Percentiles rank a stretch among this genome's conserved stretches.
Evolutionary conservation across 2,113 vertebrate species (phyloP).

Genomic region (Ciconia boyciana): DNA sequence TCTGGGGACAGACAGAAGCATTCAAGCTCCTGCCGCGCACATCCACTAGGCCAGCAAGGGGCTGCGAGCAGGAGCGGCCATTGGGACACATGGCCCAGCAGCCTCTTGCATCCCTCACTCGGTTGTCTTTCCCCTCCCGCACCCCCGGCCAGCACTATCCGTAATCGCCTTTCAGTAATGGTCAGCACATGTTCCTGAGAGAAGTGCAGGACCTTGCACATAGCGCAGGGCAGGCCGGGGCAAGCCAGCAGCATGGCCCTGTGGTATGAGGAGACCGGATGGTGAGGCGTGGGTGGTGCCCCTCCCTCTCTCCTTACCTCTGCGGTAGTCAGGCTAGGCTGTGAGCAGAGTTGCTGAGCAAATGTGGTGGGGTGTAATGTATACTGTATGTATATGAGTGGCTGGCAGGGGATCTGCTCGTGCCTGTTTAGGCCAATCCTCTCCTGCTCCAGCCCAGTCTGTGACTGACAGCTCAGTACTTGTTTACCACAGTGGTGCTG

Average conservation of each 20-base stretch:
- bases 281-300: neutral
- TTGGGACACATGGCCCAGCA: neutral
- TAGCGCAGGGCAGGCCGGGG: neutral
- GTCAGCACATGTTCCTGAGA: neutral
- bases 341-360: conserved; percentile 31
- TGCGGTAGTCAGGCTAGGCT: neutral
- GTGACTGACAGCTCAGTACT: conserved; percentile 92
- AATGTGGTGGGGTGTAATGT: conserved; percentile 68
- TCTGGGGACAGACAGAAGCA: neutral
- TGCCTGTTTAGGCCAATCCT: conserved; percentile 94
- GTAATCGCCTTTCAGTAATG: neutral
- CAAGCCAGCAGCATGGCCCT: neutral
- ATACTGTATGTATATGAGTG: conserved; percentile 73
- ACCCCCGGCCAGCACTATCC: neutral
- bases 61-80: neutral
- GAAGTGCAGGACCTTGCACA: neutral
- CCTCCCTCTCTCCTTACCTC: neutral
- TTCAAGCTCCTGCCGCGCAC: neutral
- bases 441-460: conserved; percentile 87
- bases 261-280: neutral
- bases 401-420: conserved; percentile 82
- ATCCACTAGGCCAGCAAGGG: neutral
- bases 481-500: conserved; percentile 85
- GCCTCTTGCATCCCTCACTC: neutral
- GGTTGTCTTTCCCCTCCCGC: neutral